These are phyloP conservation scores for Zaprionus kolodkinae DNA, from an alignment of 1,140 invertebrate species.

Conservation along the genomic window DNA sequence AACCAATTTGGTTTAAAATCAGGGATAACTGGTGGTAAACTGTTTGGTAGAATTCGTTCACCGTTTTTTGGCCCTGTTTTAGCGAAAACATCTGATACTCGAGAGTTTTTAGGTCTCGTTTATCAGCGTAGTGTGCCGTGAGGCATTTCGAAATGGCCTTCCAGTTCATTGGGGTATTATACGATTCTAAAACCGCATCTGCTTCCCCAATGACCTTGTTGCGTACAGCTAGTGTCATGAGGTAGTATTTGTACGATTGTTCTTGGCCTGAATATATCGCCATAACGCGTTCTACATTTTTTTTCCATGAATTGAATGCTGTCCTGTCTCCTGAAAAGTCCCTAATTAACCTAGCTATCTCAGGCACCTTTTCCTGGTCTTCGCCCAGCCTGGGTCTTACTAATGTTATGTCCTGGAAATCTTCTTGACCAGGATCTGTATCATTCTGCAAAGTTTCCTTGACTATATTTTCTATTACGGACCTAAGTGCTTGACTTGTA, in stretches of 20 bases:
- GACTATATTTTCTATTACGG: neutral
- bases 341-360: neutral
- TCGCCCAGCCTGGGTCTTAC: neutral
- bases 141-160: too few relatives aligned
- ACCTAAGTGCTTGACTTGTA: too few relatives aligned
- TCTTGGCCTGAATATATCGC: slow-evolving; percentile 2
- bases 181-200: slow-evolving; percentile 9
- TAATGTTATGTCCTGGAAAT: neutral
- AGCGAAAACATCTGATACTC: slow-evolving; percentile 13
- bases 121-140: neutral
- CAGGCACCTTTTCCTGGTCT: slow-evolving; percentile 8
- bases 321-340: neutral
- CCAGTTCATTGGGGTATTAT: slow-evolving; percentile 1
- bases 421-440: slow-evolving; percentile 4
- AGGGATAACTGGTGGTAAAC: slow-evolving; percentile 20
- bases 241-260: slow-evolving; percentile 6
- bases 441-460: too few relatives aligned
- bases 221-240: neutral
- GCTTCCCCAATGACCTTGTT: slow-evolving; percentile 12
- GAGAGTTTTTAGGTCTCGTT: neutral
- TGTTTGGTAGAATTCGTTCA: too few relatives aligned
- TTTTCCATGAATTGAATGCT: slow-evolving; percentile 10
- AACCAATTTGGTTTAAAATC: slow-evolving; percentile 5
- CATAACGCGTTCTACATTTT: neutral
- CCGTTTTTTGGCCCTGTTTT: too few relatives aligned